Percentiles rank a stretch among this genome's conserved stretches.
Evolutionary conservation across 53 echinoderm and acorn worm genomes (phyloP).

Genomic region (Crossaster papposus): DNA sequence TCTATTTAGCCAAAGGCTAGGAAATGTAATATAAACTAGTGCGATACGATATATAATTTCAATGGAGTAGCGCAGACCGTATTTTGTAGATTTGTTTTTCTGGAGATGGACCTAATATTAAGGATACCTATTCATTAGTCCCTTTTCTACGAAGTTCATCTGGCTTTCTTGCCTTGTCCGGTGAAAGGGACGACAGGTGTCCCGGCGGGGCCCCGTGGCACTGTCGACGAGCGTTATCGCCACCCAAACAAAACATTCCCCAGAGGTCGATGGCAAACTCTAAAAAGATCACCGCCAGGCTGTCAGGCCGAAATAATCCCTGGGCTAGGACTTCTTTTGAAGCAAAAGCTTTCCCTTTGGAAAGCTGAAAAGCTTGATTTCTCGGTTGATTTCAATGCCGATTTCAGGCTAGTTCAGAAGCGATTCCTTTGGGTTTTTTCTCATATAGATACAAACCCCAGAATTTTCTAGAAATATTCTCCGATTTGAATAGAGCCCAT

Average conservation of each 20-base stretch:
- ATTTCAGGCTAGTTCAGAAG: too few relatives aligned
- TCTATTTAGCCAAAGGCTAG: neutral
- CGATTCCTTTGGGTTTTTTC: too few relatives aligned
- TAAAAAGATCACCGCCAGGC: neutral
- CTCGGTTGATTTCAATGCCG: too few relatives aligned
- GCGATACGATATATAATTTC: neutral
- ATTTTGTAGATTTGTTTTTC: neutral
- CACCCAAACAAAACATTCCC: neutral
- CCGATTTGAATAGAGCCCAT: too few relatives aligned
- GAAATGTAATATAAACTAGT: neutral
- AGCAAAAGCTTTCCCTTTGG: neutral
- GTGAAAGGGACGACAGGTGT: conserved; percentile 2
- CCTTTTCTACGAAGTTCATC: neutral
- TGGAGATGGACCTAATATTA: neutral
- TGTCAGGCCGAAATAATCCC: neutral
- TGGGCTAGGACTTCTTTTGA: neutral
- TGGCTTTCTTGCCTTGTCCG: neutral
- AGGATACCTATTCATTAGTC: neutral
- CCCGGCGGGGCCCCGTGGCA: neutral
- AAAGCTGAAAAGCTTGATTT: too few relatives aligned
- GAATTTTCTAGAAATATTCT: too few relatives aligned
- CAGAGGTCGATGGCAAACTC: neutral
- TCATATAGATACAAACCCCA: too few relatives aligned
- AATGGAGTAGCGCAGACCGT: neutral
- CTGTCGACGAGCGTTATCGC: neutral